A percentile compares a stretch with the other conserved stretches of the same genome.
These are phyloP conservation scores for Amblyopsis rosae DNA, from an alignment of 2,113 vertebrate species.

Conservation along the genomic window DNA sequence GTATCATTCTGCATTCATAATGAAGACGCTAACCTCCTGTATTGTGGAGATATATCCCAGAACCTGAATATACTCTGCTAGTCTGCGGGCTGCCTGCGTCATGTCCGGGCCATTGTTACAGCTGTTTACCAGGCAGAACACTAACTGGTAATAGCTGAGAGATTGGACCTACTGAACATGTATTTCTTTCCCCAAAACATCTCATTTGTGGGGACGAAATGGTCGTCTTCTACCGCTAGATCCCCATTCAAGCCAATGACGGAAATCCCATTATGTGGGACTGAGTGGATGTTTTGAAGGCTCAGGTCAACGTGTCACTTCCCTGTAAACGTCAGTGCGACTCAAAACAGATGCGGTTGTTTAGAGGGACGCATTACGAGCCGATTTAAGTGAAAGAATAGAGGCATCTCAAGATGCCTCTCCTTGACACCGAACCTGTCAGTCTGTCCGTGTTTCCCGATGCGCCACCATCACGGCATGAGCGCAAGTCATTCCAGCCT, in stretches of 20 bases:
- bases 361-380: slow-evolving; percentile 31
- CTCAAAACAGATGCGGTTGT: slow-evolving; percentile 19
- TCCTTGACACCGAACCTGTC: slow-evolving; percentile 54
- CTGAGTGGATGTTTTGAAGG: slow-evolving; percentile 37
- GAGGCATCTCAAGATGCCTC: slow-evolving; percentile 45
- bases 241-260: background rate
- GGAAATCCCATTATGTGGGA: background rate
- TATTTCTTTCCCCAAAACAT: slow-evolving; percentile 4
- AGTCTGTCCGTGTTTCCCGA: slow-evolving; percentile 44
- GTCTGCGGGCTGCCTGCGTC: slow-evolving; percentile 18
- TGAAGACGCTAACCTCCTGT: slow-evolving; percentile 58
- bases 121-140: slow-evolving; percentile 18
- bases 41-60: slow-evolving; percentile 58
- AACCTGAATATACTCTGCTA: slow-evolving; percentile 46
- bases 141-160: background rate
- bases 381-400: slow-evolving; percentile 45
- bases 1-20: slow-evolving; percentile 57
- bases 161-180: background rate
- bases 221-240: background rate
- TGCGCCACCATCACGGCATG: slow-evolving; percentile 37
- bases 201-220: background rate
- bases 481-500: slow-evolving; percentile 42
- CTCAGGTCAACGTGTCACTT: slow-evolving; percentile 53
- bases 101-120: slow-evolving; percentile 8
- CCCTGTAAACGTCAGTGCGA: slow-evolving; percentile 39